Base-by-base conservation (phyloP, 2,888 invertebrate species). In the Athrips mouffetella region DNA sequence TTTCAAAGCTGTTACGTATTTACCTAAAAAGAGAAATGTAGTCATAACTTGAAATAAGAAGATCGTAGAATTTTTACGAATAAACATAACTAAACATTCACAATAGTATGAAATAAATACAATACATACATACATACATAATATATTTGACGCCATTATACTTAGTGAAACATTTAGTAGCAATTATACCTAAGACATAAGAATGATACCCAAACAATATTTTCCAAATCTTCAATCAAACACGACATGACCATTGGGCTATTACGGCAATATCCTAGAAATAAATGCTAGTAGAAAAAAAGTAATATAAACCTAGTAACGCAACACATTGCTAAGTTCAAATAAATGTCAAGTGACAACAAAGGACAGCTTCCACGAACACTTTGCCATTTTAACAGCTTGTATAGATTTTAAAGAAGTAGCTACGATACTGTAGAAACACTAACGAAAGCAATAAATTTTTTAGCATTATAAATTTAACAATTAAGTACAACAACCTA, bases 301-400 rank as follows among this genome's bases (percentile, higher is more conserved):
- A 27, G 27, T 29, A 13, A 20, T 30, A 47, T 30, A 45, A 31
- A 30, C 10, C 21, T 31, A 33, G 33, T 20, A 33, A 45, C 8
- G 15, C 20, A 33, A 45, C 8, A 40, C 40, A 40, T 40, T 40
- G 40, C 40, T 40, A 25, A 10, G 11, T 25, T 25, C 1, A 1
- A 18, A 29, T 4, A 29, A 15, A 42, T 25, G 42, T 42, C 29
- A 57, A 67, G 66, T 74, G 77, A 74, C 77, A 80, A 76, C 76
- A 63, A 58, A 63, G 70, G 75, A 73, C 61, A 65, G 80, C 80
- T 78, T 76, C 56, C 71, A 77, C 71, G 59, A 13, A 73, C 77
- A 79, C 80, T 45, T 37, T 47, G 79, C 77, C 72, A 74, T 63
- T 74, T 58, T 49, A 56, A 59, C 61, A 73, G 78, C 78, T 78